Conservation (phyloP, 37 sponge, comb jelly and placozoan genomes). For the Halisarca cf. caerulea region DNA sequence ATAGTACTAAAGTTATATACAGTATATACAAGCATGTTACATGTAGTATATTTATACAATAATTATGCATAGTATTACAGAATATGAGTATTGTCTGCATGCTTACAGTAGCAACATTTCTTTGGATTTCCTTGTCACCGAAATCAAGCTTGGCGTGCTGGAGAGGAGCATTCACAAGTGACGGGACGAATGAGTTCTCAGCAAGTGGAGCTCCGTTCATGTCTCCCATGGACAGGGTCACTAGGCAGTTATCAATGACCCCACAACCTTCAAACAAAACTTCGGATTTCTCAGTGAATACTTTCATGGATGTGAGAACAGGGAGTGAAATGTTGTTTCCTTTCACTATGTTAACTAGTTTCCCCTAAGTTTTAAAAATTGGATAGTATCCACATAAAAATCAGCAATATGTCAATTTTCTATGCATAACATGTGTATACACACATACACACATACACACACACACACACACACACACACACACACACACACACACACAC, state of each 20-base stretch:
- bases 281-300: constrained; percentile 25
- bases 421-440: too few relatives aligned
- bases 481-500: not conserved
- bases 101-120: not conserved
- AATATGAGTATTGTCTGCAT: too few relatives aligned
- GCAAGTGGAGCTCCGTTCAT: constrained; percentile 29
- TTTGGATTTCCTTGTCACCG: constrained; percentile 3
- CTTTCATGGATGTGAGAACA: constrained; percentile 39
- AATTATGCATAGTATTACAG: too few relatives aligned
- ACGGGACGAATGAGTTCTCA: constrained; percentile 56
- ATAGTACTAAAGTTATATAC: too few relatives aligned
- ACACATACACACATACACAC: not conserved
- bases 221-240: not conserved
- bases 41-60: too few relatives aligned
- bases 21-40: too few relatives aligned
- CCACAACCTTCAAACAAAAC: constrained; percentile 38
- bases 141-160: constrained; percentile 29
- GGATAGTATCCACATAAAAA: too few relatives aligned
- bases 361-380: not conserved
- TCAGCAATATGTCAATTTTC: too few relatives aligned
- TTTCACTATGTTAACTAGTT: not conserved
- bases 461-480: not conserved
- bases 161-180: constrained; percentile 54
- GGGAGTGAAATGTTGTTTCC: not conserved
- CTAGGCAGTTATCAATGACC: not conserved